Conservation (phyloP, 2,888 invertebrate species). For the Stenichneumon culpator region DNA sequence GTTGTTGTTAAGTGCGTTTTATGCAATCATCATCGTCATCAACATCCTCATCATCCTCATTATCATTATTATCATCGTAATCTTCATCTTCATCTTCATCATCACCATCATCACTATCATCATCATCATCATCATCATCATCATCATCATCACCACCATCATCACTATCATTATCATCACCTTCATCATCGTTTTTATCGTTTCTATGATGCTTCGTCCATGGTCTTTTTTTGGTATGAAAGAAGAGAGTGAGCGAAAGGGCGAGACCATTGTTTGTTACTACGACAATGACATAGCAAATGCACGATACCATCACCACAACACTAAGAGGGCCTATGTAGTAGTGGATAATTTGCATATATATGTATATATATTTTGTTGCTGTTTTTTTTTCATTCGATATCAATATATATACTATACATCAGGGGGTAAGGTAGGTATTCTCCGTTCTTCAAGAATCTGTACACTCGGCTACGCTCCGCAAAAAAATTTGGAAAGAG, state of each 20-base stretch:
- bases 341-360: slow-evolving; percentile 67
- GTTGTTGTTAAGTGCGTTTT: slow-evolving; percentile 45
- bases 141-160: slow-evolving; percentile 35
- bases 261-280: slow-evolving; percentile 74
- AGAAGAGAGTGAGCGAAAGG: slow-evolving; percentile 70
- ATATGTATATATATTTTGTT: slow-evolving; percentile 70
- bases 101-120: slow-evolving; percentile 29
- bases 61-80: slow-evolving; percentile 19
- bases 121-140: slow-evolving; percentile 43
- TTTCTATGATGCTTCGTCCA: slow-evolving; percentile 23
- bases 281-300: slow-evolving; percentile 84
- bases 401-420: slow-evolving; percentile 54
- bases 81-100: slow-evolving; percentile 30
- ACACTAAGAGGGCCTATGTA: slow-evolving; percentile 82
- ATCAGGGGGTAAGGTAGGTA: slow-evolving; percentile 59
- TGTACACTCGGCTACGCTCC: slow-evolving; percentile 83
- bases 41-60: slow-evolving; percentile 23
- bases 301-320: slow-evolving; percentile 85
- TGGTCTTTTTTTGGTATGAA: slow-evolving; percentile 56
- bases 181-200: slow-evolving; percentile 5
- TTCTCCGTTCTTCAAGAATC: slow-evolving; percentile 71
- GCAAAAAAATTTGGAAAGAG: slow-evolving; percentile 84
- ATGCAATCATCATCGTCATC: slow-evolving; percentile 16
- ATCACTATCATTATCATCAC: slow-evolving; percentile 1
- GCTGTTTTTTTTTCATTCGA: slow-evolving; percentile 50